phyloP scores from a whole-genome alignment of 2,113 vertebrate genomes.

The Panthera tigris region DNA sequence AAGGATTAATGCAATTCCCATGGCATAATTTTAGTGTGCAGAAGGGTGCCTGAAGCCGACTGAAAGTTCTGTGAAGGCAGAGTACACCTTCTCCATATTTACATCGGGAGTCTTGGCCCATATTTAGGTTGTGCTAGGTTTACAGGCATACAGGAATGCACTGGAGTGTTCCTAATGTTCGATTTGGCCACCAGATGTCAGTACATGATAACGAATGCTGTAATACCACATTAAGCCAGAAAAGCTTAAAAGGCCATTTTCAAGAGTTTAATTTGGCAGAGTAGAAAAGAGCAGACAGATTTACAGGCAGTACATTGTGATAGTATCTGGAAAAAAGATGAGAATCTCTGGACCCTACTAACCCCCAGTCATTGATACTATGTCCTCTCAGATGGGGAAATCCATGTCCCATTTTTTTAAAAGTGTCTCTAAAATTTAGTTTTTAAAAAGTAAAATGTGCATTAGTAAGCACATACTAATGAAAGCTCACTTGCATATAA shows the following conservation, averaged over 20 bases:
- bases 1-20: background rate
- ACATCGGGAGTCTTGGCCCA: background rate
- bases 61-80: background rate
- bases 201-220: slow-evolving; percentile 56
- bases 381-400: background rate
- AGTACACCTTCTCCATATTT: accelerated
- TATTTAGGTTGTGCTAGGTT: background rate
- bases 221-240: background rate
- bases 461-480: background rate
- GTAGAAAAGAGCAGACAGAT: background rate
- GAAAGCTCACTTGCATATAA: background rate
- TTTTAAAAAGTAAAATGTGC: slow-evolving; percentile 2
- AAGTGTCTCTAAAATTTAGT: background rate
- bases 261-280: background rate
- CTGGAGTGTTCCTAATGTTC: background rate
- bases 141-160: background rate
- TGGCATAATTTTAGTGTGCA: background rate
- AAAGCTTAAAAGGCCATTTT: background rate
- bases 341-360: background rate
- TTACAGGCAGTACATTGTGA: background rate
- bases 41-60: background rate
- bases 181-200: slow-evolving; percentile 77
- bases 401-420: background rate
- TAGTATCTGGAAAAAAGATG: background rate
- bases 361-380: background rate